Evolutionary conservation across 2,888 invertebrate genomes (phyloP), one percentile per base, ranked within the genome.

Genomic region (Drosophila macrospina): DNA sequence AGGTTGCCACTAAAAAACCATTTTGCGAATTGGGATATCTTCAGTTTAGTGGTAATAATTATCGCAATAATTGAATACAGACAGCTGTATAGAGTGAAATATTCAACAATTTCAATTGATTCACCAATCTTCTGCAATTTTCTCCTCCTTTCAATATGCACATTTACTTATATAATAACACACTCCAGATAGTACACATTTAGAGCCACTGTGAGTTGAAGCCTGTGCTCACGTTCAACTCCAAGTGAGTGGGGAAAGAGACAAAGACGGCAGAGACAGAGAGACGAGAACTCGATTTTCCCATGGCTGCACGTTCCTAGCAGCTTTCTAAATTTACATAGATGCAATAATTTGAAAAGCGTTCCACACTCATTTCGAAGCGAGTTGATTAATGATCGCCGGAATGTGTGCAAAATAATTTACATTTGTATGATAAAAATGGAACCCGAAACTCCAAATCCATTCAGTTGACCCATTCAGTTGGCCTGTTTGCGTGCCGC

Each of bases 301-400:
- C 57, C 59, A 66, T 55, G 65, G 26, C 39, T 60, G 59, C 80
- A 78, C 69, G 80, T 73, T 78, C 39, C 69, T 50, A 61, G 26
- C 72, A 69, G 83, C 90, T 90, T 90, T 90, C 90, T 91, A 87
- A 91, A 90, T 91, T 90, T 88, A 86, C 90, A 90, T 86, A 75
- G 56, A 20, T 50, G 42, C 81, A 72, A 79, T 86, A 90, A 89
- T 90, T 78, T 71, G 26, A 56, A 62, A 39, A 67, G 48, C 77
- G 64, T 44, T 59, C 30, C 59, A 52, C 59, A 47, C 30, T 41
- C 54, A 2, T 45, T 67, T 45, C 54, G 59, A 78, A 78, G 78
- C 79, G 86, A 30, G 10, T 47, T 66, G 81, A 80, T 84, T 77
- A 70, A 70, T 77, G 65, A 68, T 52, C 28, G 16, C 7, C 24